Base-by-base conservation (phyloP, 2,113 vertebrate genomes). In the Atlantisia rogersi region DNA sequence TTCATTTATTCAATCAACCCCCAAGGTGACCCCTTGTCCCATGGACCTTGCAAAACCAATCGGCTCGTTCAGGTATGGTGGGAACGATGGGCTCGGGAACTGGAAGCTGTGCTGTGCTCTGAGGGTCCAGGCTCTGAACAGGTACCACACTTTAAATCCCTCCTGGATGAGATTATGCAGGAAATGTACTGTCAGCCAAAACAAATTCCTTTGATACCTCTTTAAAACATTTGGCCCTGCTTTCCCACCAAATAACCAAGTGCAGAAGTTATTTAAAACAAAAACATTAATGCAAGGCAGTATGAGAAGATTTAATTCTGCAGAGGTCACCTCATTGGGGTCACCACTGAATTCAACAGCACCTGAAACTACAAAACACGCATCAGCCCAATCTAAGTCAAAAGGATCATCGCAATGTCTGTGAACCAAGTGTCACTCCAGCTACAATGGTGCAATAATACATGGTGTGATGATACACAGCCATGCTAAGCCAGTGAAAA, bases 1-100 rank as follows among this genome's bases (percentile, higher is more conserved):
- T 56, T 32, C 11, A 10, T 50, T 65, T 32, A 42, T 28, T 81
- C 65, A 21, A 48, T 48, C 21, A 20, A 20, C 48, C 20, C 19
- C 18, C 59, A 50, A 39, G 35, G 28, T 22, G 21, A 6, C 10
- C 25, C 26, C 44, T 52, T 26, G 29, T 64, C 59, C 42, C 42
- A 29, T 1, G 4, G 9, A 18, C n/a, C 74, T 39, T 58, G 44
- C 44, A 71, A 84, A 84, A 48, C 18, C 1, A 0, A 28, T 37
- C 25, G 7, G 42, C 59, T 80, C 0, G 0, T 31, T 59, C 42
- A 29, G 2, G 28, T 21, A 14, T 0, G 0, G 14, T 52, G 21
- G 44, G 40, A 83, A 62, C 13, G 19, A 52, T 0, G 1, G 15
- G 18, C 22, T 64, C 64, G 37, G 42, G 78, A 60, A 71, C 82